Conservation (phyloP, 2,113 vertebrate species). For the Sialia sialis region DNA sequence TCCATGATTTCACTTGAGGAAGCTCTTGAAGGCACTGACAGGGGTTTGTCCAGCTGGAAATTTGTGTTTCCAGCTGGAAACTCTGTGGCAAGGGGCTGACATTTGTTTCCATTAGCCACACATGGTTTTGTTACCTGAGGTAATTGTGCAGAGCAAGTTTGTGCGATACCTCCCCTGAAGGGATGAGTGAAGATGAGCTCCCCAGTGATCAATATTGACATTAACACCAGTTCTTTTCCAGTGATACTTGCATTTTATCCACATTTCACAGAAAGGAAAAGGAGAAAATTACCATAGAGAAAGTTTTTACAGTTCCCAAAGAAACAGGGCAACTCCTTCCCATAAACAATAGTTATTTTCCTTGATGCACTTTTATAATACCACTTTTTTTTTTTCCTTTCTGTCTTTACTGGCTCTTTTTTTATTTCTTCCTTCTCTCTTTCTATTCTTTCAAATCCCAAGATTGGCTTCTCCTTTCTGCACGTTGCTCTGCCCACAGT, state of each 20-base stretch:
- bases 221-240: not conserved
- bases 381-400: not conserved
- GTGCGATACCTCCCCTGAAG: not conserved
- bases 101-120: conserved; percentile 2
- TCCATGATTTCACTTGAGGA: not conserved
- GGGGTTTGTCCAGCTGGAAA: conserved; percentile 28
- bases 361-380: not conserved
- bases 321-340: not conserved
- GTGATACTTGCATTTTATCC: not conserved
- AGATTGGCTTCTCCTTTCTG: not conserved
- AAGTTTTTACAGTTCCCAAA: not conserved
- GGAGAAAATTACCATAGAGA: not conserved
- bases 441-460: not conserved
- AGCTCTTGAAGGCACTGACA: not conserved
- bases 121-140: not conserved
- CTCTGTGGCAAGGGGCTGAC: not conserved
- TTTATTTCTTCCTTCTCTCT: not conserved
- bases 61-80: conserved; percentile 4
- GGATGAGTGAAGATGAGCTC: not conserved
- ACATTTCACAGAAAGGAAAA: not conserved
- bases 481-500: conserved; percentile 17
- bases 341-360: not conserved
- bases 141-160: not conserved
- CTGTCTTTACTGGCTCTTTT: not conserved
- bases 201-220: not conserved